A percentile compares a stretch with the other conserved stretches of the same genome.
Evolutionary conservation across 2,888 invertebrate species (phyloP).

Genomic region (Sclerodermus sp.): DNA sequence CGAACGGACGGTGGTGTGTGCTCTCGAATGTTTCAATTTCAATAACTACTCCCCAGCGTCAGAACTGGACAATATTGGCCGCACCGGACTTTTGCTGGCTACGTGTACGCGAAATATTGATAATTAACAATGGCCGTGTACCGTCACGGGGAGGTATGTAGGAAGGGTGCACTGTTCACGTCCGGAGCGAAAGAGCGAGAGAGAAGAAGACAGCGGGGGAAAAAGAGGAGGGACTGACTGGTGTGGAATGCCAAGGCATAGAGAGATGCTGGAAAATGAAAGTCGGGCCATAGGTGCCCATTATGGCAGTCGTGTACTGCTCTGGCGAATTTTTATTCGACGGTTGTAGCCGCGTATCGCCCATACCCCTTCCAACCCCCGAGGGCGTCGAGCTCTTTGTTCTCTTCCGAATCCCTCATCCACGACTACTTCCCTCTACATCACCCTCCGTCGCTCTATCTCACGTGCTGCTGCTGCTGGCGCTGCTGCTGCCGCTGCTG

Average conservation of each 20-base stretch:
- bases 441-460: constrained; percentile 14
- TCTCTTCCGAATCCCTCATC: constrained; percentile 34
- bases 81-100: constrained; percentile 40
- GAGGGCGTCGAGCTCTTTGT: constrained; percentile 45
- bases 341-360: constrained; percentile 44
- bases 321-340: constrained; percentile 47
- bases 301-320: constrained; percentile 46
- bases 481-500: too few relatives aligned
- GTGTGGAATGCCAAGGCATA: constrained; percentile 35
- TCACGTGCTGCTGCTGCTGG: too few relatives aligned
- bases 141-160: constrained; percentile 29
- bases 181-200: constrained; percentile 5
- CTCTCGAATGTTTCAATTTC: constrained; percentile 57
- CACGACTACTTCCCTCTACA: constrained; percentile 26
- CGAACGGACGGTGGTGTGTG: constrained; percentile 35
- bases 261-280: constrained; percentile 37
- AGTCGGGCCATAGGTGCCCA: constrained; percentile 39
- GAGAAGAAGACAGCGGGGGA: background rate
- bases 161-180: constrained; percentile 1
- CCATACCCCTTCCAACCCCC: constrained; percentile 21
- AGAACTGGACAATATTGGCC: constrained; percentile 38
- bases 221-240: too few relatives aligned
- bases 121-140: constrained; percentile 56
- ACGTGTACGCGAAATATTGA: constrained; percentile 54
- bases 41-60: constrained; percentile 59